Evolutionary conservation across 2,888 invertebrate genomes (phyloP).

Genomic region (Acrobasis consociella): DNA sequence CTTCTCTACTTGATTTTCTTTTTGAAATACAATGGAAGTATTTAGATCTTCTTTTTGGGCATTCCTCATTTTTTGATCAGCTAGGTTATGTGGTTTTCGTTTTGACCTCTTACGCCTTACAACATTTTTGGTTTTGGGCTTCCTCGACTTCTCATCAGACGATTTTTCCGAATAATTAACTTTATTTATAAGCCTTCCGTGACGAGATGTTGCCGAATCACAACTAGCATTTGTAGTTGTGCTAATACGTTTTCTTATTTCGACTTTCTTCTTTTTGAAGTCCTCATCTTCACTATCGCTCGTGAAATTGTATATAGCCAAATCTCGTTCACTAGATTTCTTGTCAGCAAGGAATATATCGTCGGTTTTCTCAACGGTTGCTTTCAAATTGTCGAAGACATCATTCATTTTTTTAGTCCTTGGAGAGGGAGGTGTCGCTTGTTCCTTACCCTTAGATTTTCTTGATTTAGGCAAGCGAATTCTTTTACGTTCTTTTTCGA

Average conservation of each 20-base stretch:
- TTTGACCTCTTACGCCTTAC: constrained; percentile 34
- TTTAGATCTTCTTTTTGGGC: constrained; percentile 46
- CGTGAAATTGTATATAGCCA: constrained; percentile 56
- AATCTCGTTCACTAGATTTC: constrained; percentile 36
- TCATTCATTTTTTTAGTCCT: constrained; percentile 52
- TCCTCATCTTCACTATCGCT: constrained; percentile 69
- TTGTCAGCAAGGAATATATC: constrained; percentile 46
- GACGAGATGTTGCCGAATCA: constrained; percentile 37
- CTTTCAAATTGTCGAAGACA: constrained; percentile 59
- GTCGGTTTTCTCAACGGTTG: constrained; percentile 46
- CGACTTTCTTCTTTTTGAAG: constrained; percentile 50
- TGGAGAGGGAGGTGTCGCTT: constrained; percentile 45
- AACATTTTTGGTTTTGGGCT: constrained; percentile 29
- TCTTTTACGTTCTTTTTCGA: constrained; percentile 55
- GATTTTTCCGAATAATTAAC: constrained; percentile 41
- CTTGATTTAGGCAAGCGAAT: constrained; percentile 44
- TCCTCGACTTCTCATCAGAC: constrained; percentile 38
- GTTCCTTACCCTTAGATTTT: constrained; percentile 33
- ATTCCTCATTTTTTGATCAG: constrained; percentile 63
- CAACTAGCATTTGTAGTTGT: constrained; percentile 39
- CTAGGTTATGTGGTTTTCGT: constrained; percentile 37
- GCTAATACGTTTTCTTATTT: constrained; percentile 42
- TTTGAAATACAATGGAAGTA: constrained; percentile 49
- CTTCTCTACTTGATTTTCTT: constrained; percentile 26
- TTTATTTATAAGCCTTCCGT: constrained; percentile 32